Percentiles rank a stretch among this genome's conserved stretches.
Conservation (phyloP, 2,113 vertebrate species). For the Pluvianellus socialis region DNA sequence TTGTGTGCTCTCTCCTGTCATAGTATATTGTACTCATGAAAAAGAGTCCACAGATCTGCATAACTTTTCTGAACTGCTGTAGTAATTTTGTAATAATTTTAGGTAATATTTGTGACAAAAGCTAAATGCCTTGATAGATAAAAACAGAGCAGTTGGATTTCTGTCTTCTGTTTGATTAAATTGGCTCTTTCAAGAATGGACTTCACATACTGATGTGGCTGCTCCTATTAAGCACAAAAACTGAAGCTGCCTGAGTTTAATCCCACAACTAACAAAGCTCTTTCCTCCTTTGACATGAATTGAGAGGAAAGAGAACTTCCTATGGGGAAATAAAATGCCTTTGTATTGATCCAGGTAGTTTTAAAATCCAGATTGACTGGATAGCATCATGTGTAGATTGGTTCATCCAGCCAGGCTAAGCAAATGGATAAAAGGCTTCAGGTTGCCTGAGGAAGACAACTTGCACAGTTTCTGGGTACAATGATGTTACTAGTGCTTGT, state of each 20-base stretch:
- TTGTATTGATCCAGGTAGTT: neutral
- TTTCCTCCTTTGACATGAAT: neutral
- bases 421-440: neutral
- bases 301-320: neutral
- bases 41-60: too few species aligned
- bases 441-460: neutral
- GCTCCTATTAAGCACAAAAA: neutral
- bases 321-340: neutral
- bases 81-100: neutral
- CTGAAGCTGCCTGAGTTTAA: neutral
- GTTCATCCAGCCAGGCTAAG: neutral
- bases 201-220: neutral
- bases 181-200: neutral
- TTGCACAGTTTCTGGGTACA: neutral
- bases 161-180: neutral
- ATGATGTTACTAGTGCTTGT: neutral
- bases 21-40: fast-evolving
- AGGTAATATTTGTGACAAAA: neutral
- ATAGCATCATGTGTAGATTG: neutral
- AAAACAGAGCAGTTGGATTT: neutral
- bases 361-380: neutral
- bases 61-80: neutral
- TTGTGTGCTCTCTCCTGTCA: neutral
- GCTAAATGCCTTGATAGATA: neutral
- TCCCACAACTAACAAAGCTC: neutral